These are phyloP conservation scores for crab-eating macaque (Macaca fascicularis) DNA, from an alignment of 2,113 vertebrate genomes.

Conservation along the genomic window T2T-MFA8v1.1 NC_088381.1:7908501-7909000, in stretches of 20 bases:
- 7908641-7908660: background rate
- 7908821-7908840: background rate
- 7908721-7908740: background rate
- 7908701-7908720: background rate
- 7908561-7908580: background rate
- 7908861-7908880: background rate
- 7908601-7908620: background rate
- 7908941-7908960: background rate
- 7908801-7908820: background rate
- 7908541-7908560: background rate
- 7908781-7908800: background rate
- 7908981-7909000: background rate
- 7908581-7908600: background rate
- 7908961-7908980: background rate
- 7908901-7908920: background rate
- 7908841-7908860: background rate
- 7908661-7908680: background rate
- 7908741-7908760: background rate
- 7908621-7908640: background rate
- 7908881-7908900: background rate
- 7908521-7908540: no score
- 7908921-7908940: background rate
- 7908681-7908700: background rate
- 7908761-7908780: background rate
- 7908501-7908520: background rate